Base-by-base conservation (phyloP, 2,797 vertebrate species). In the Pantherophis vulpinus region DNA sequence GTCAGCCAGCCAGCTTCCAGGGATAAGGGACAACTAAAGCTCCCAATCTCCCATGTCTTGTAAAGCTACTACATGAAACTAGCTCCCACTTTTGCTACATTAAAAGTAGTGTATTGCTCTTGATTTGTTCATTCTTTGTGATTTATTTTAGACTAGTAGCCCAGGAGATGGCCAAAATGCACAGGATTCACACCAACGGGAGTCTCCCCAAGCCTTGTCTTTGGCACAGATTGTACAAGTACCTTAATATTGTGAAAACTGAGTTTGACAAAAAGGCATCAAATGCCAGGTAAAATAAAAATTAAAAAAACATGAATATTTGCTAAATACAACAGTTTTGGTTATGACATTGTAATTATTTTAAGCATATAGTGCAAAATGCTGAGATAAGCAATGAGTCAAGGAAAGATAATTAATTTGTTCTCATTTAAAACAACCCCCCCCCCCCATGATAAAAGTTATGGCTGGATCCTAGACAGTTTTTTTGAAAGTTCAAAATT, bases 151-250 rank as follows among this genome's bases (percentile, higher is more conserved):
- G 99, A 97, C 96, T 99, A 95, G 99, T 99, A 90, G 98, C 99
- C 93, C 97, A 98, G 95, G 99, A 99, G 97, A 98, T 99, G 99
- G 99, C 99, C 61, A 98, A 98, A 86, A 98, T 99, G 91, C 99
- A 99, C 0, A 97, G 98, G 95, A 99, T 99, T 97, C 99, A 99
- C 0, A 98, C 99, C 90, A 99, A 99, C 0, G 98, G 99, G 96
- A 99, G 98, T 97, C 98, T 99, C 88, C 98, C 99, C 93, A 98
- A 98, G 97, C 98, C 99, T 94, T 98, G 98, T 96, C 98, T 99
- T 87, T 99, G 99, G 99, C 98, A 99, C 96, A 99, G 98, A 97
- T 98, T 99, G 97, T 97, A 97, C 87, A 98, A 98, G 93, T 99
- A 99, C 97, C 98, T 99, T 97, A 97, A 98, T 47, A 98, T 99